Evolutionary conservation across 2,888 invertebrate species (phyloP).

Genomic region (Drosophila subquinaria): DNA sequence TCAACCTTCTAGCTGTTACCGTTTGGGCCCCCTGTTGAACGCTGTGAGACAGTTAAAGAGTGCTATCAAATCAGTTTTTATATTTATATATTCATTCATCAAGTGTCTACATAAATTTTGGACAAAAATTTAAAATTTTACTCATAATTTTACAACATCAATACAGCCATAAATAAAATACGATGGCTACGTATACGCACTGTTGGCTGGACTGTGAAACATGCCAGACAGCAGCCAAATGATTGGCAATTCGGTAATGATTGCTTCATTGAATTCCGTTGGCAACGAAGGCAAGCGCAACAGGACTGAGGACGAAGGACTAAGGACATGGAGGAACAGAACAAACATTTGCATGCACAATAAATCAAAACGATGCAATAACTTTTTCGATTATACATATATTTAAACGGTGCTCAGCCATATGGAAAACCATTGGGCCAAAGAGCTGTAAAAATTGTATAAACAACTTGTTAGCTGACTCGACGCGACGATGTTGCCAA

Average conservation of each 20-base stretch:
- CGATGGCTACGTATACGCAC: slow-evolving; percentile 14
- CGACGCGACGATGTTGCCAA: slow-evolving; percentile 2
- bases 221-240: slow-evolving; percentile 31
- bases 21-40: background rate
- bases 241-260: slow-evolving; percentile 59
- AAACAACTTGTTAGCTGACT: slow-evolving; percentile 57
- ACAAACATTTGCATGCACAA: slow-evolving; percentile 59
- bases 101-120: slow-evolving; percentile 9
- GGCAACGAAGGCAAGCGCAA: slow-evolving; percentile 35
- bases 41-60: too few relatives aligned
- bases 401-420: slow-evolving; percentile 46
- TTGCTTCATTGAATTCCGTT: slow-evolving; percentile 50
- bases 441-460: slow-evolving; percentile 48
- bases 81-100: background rate
- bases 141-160: slow-evolving; percentile 1
- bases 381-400: slow-evolving; percentile 41
- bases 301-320: slow-evolving; percentile 27
- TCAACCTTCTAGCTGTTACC: too few relatives aligned
- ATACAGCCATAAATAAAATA: slow-evolving; percentile 34
- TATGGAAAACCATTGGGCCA: slow-evolving; percentile 49
- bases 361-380: slow-evolving; percentile 63
- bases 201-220: slow-evolving; percentile 8
- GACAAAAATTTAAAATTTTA: slow-evolving; percentile 18
- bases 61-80: background rate
- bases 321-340: slow-evolving; percentile 13